Base-by-base conservation (phyloP, 2,888 invertebrate genomes). In the Bunonema sp. region DNA sequence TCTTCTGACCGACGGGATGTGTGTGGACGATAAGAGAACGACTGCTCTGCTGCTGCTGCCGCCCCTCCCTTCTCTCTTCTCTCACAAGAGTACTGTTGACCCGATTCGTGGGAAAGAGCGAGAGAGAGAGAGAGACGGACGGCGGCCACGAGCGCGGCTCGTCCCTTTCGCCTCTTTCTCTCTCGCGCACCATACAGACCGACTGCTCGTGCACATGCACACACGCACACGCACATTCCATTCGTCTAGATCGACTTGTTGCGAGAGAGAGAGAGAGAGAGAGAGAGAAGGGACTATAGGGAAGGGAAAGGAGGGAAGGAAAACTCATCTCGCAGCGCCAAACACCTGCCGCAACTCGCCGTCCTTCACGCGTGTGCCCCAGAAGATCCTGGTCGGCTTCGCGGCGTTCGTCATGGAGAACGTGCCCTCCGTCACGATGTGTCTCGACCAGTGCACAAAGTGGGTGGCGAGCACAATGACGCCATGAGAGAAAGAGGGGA, bases 321-420 rank as follows among this genome's bases (percentile, higher is more conserved):
- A 19, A 19, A n/a, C 28, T 8, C 28, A 1, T 7, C 23, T 41
- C 61, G 40, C 39, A 63, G 59, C 67, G 7, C 61, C 63, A 7
- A 56, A 61, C 36, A 63, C 64, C 8, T 67, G 67, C 49, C 54
- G 64, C 38, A 61, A 61, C 43, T 50, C 54, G 20, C 57, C 67
- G 4, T 54, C 60, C n/a, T 67, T 63, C 57, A 52, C 53, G 10
- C 53, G 67, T 24, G 59, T 61, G 12, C 67, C 66, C 12, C 67
- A 67, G 47, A 67, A 57, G 62, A 61, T 67, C 30, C 51, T 67
- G 30, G 66, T 67, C 44, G 67, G 67, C 38, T 67, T 67, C 52
- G 67, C 67, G 22, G 64, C 67, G 23, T 67, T 61, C 46, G 67
- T 67, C 23, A 61, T 67, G 64, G 64, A 67, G 51, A 61, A 61